Evolutionary conservation across 92 coral and sea anemone species (phyloP).

Genomic region (Galaxea fascicularis): DNA sequence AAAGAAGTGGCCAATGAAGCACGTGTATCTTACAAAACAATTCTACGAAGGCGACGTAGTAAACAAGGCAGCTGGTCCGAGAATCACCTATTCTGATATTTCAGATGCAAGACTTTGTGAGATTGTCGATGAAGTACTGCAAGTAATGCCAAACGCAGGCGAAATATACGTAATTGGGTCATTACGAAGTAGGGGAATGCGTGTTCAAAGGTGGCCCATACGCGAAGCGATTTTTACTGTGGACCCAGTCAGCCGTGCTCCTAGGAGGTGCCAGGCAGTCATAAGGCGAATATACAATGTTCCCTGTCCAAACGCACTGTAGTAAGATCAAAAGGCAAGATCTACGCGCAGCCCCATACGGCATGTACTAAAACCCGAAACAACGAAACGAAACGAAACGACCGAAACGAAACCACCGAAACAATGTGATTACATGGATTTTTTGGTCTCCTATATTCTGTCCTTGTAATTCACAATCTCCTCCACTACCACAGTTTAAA

Average conservation of each 20-base stretch:
- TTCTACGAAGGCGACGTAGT: constrained; percentile 63
- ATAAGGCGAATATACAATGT: constrained; percentile 69
- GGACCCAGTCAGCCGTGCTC: constrained; percentile 76
- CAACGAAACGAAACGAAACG: too few species aligned
- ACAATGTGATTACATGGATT: too few species aligned
- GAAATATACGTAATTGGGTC: neutral
- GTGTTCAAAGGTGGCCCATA: constrained; percentile 35
- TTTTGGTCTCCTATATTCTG: too few species aligned
- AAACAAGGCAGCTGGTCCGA: constrained; percentile 38
- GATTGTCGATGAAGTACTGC: neutral
- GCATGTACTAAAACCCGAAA: too few species aligned
- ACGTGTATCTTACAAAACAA: too few species aligned
- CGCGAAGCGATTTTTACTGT: constrained; percentile 61
- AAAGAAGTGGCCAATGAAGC: too few species aligned
- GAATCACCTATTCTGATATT: constrained; percentile 36
- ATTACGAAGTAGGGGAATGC: neutral
- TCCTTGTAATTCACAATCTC: too few species aligned
- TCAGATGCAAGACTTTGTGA: too few species aligned
- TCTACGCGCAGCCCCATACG: too few species aligned
- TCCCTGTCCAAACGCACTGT: constrained; percentile 70
- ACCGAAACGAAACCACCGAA: too few species aligned
- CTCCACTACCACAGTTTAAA: too few species aligned
- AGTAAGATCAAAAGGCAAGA: too few species aligned
- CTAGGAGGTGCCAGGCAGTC: constrained; percentile 47
- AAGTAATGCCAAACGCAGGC: neutral